These are phyloP conservation scores for Poicephalus gulielmi DNA, from an alignment of 2,113 vertebrate species.

Conservation along the genomic window DNA sequence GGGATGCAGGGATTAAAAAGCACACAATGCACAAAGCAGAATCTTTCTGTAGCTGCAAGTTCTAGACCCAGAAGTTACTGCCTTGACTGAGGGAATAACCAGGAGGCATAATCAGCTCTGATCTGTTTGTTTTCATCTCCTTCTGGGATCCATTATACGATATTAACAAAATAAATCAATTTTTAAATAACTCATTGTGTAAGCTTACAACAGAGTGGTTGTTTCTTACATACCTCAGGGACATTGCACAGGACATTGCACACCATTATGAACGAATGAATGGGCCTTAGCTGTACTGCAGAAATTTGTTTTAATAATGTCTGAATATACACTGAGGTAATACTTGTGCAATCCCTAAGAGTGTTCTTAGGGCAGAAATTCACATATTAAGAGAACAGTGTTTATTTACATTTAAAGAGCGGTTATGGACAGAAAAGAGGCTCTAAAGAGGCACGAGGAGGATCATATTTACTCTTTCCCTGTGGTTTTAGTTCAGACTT, in stretches of 20 bases:
- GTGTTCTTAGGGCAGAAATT: slow-evolving; percentile 51
- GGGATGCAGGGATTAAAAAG: not conserved
- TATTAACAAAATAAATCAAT: slow-evolving; percentile 75
- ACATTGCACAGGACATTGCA: not conserved
- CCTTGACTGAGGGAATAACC: slow-evolving; percentile 37
- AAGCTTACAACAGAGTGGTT: slow-evolving; percentile 68
- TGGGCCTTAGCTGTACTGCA: slow-evolving; percentile 40
- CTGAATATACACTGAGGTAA: slow-evolving; percentile 73
- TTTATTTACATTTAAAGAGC: slow-evolving; percentile 63
- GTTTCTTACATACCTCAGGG: slow-evolving; percentile 56
- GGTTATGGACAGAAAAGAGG: slow-evolving; percentile 43
- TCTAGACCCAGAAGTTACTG: slow-evolving; percentile 32
- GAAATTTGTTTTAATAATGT: slow-evolving; percentile 79
- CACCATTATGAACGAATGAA: slow-evolving; percentile 56
- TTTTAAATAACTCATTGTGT: slow-evolving; percentile 70
- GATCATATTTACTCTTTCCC: not conserved
- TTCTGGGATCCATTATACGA: slow-evolving; percentile 58
- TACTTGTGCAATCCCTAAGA: slow-evolving; percentile 51
- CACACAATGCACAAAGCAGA: slow-evolving; percentile 37
- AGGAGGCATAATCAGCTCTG: slow-evolving; percentile 57
- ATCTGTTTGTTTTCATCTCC: slow-evolving; percentile 67
- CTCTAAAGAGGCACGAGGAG: slow-evolving; percentile 23
- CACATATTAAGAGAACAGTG: slow-evolving; percentile 26
- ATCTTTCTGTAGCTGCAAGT: slow-evolving; percentile 36
- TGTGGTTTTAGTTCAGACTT: slow-evolving; percentile 31